Conservation (phyloP, 2,888 invertebrate species). For the Tenthredo livida region DNA sequence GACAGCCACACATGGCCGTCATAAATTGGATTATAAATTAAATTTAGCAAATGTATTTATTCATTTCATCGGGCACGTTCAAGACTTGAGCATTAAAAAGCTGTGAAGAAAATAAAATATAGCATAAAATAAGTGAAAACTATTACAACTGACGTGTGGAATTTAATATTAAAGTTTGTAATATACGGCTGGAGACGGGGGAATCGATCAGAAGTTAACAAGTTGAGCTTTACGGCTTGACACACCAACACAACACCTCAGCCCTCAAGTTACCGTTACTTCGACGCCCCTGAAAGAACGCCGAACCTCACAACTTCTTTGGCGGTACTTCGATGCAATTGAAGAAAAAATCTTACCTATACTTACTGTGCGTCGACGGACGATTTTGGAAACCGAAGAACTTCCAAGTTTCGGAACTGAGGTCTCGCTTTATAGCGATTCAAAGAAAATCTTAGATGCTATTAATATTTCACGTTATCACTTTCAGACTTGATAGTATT, state of each 20-base stretch:
- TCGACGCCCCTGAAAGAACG: constrained; percentile 24
- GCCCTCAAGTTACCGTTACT: constrained; percentile 40
- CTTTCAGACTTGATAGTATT: too few relatives aligned
- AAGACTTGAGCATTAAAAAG: constrained; percentile 49
- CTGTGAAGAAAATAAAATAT: constrained; percentile 51
- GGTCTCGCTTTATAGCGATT: not conserved
- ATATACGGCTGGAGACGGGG: constrained; percentile 66
- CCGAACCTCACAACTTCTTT: constrained; percentile 58
- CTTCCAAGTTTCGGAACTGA: not conserved
- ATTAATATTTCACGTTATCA: too few relatives aligned
- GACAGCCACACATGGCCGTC: constrained; percentile 41
- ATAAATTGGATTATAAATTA: constrained; percentile 58
- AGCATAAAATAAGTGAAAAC: constrained; percentile 64
- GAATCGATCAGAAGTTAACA: constrained; percentile 74
- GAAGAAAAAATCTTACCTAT: not conserved
- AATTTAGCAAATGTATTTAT: constrained; percentile 56
- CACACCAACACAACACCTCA: constrained; percentile 64
- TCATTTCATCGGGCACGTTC: constrained; percentile 56
- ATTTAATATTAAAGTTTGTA: constrained; percentile 72
- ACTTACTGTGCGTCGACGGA: not conserved
- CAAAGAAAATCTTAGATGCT: too few relatives aligned
- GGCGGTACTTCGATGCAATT: constrained; percentile 68
- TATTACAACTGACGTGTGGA: constrained; percentile 69
- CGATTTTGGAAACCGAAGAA: not conserved
- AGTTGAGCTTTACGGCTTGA: constrained; percentile 71